These are phyloP conservation scores for Macrostomum cliftonense DNA, from an alignment of 2,888 invertebrate species.

Conservation along the genomic window DNA sequence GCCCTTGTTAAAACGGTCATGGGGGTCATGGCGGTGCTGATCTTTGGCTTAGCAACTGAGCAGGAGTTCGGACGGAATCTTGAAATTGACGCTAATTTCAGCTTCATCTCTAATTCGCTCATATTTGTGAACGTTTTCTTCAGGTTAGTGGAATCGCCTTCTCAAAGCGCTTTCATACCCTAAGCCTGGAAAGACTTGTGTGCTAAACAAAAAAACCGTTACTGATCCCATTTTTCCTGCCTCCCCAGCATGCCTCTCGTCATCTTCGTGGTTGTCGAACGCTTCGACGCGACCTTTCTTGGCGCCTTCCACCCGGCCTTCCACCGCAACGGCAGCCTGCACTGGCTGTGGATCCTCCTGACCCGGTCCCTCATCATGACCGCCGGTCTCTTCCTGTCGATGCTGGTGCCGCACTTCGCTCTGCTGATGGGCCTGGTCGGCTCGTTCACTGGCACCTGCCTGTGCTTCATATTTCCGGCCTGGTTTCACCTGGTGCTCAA, in stretches of 20 bases:
- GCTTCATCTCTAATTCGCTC: slow-evolving; percentile 8
- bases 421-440: slow-evolving; percentile 9
- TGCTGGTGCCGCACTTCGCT: slow-evolving; percentile 9
- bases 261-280: slow-evolving; percentile 6
- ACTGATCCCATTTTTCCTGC: no score
- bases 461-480: slow-evolving; percentile 9
- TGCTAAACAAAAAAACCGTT: no score
- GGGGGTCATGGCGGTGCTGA: slow-evolving; percentile 6
- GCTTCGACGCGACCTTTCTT: slow-evolving; percentile 5
- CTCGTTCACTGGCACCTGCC: slow-evolving; percentile 9
- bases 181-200: no score
- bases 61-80: slow-evolving; percentile 5
- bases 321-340: slow-evolving; percentile 1
- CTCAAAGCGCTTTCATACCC: no score
- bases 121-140: slow-evolving; percentile 2
- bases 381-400: background rate
- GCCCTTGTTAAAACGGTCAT: slow-evolving; percentile 1
- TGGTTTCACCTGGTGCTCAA: slow-evolving; percentile 8
- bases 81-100: background rate
- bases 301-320: slow-evolving; percentile 2
- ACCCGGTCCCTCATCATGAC: slow-evolving; percentile 5
- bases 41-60: slow-evolving; percentile 4
- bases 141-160: no score
- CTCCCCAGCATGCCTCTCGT: slow-evolving; percentile 8
- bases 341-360: slow-evolving; percentile 5